These are phyloP conservation scores for Hirudo medicinalis DNA, from an alignment of 1,140 invertebrate genomes.

Conservation along the genomic window DNA sequence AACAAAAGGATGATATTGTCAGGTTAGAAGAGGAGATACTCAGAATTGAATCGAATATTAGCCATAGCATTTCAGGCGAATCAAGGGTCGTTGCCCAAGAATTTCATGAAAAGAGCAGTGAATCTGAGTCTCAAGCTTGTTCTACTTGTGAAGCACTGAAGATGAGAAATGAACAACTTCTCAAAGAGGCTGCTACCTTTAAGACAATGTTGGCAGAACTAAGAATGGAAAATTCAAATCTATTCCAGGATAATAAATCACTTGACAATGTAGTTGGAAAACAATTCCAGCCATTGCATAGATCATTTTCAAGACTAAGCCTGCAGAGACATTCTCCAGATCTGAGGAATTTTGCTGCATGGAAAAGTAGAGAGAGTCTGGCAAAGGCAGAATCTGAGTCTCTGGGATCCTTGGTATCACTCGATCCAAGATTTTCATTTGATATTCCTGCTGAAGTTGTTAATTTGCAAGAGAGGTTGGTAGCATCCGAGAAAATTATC, in stretches of 20 bases:
- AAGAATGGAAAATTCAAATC: background rate
- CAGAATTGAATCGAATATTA: constrained; percentile 16
- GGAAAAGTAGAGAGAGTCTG: background rate
- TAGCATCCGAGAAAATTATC: background rate
- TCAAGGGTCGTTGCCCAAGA: background rate
- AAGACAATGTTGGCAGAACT: constrained; percentile 4
- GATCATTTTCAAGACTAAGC: constrained; percentile 11
- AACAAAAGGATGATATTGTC: constrained; percentile 15
- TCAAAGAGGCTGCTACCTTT: background rate
- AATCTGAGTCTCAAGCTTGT: background rate
- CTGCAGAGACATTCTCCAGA: constrained; percentile 9
- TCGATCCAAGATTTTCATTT: constrained; percentile 12
- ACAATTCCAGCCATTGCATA: background rate
- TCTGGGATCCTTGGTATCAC: constrained; percentile 4
- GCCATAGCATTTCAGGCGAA: background rate
- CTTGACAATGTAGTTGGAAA: background rate
- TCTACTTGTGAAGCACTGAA: background rate
- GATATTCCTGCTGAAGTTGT: constrained; percentile 11
- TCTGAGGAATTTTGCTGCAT: too few species aligned
- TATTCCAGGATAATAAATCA: background rate
- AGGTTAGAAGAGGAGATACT: constrained; percentile 14
- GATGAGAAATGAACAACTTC: background rate
- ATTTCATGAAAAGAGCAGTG: background rate
- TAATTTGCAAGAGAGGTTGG: constrained; percentile 10
- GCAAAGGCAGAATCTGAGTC: constrained; percentile 4